A percentile compares a stretch with the other conserved stretches of the same genome.
Conservation (phyloP, 2,113 vertebrate species). For the Ceyx melanurus region DNA sequence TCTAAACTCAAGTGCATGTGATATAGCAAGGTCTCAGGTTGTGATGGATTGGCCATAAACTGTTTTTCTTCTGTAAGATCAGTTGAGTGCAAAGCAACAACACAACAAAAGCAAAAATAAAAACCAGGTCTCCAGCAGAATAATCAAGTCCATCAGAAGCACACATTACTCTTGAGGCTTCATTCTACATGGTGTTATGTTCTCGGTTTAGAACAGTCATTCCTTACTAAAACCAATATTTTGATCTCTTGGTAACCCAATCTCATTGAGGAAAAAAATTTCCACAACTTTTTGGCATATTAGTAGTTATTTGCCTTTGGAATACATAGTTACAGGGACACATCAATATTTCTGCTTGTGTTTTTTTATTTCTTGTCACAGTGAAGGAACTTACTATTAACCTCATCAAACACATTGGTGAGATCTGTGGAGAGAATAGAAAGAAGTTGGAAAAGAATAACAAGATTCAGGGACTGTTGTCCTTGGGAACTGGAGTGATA, state of each 20-base stretch:
- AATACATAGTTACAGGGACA: not conserved
- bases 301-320: not conserved
- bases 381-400: not conserved
- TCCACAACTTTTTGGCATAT: not conserved
- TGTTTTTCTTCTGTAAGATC: not conserved
- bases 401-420: not conserved
- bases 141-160: not conserved
- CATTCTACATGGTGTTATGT: no score
- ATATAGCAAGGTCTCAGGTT: not conserved
- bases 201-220: not conserved
- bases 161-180: not conserved
- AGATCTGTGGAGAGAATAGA: not conserved
- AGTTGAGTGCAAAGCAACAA: not conserved
- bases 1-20: not conserved
- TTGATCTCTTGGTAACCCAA: not conserved
- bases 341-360: not conserved
- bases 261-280: not conserved
- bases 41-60: not conserved
- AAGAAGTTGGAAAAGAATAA: not conserved
- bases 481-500: not conserved
- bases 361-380: not conserved
- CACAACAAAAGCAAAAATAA: not conserved
- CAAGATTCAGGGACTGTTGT: accelerated
- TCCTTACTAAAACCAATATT: not conserved
- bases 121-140: not conserved